Evolutionary conservation across 2,797 vertebrate genomes (phyloP), one percentile per base, ranked within the genome.

Genomic region (Falco columbarius): DNA sequence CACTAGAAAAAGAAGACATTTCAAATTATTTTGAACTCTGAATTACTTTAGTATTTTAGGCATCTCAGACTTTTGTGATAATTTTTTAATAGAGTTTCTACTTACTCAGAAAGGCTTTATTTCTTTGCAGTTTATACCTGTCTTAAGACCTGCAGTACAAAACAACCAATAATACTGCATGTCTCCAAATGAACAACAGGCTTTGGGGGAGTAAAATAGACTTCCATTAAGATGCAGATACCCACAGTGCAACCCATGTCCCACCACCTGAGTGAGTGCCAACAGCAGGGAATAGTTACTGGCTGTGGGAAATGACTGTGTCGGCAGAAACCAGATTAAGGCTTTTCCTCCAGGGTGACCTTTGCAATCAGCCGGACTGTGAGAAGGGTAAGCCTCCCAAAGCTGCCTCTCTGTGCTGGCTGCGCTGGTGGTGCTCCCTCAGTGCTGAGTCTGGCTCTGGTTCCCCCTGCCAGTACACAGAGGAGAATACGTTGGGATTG

Each of bases 321-420:
- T 93, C 6, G 12, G 67, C 95, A 95, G 91, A 92, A 93, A 74
- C 84, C 89, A 88, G 87, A 85, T 72, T 87, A 91, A 90, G 81
- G 47, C 47, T 89, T 95, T 96, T 93, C 74, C 86, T 95, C 90
- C 84, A 74, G 92, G 47, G 84, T 93, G 89, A 95, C 93, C 92
- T 95, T 93, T 94, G 92, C 86, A 94, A 92, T 94, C 92, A 89
- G 7, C 95, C 89, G 87, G 59, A 47, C 71, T 77, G 81, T 88
- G 72, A 74, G 74, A 91, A 75, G 0, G 3, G 51, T 81, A 47
- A 89, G 70, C 62, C 49, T 89, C 66, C 80, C 65, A 49, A 68
- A 90, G 71, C 82, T 19, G 32, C 54, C 58, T 72, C 46, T 93
- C 54, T 75, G 55, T 51, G 44, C 68, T 42, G 23, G 22, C 65